Evolutionary conservation across 2,797 vertebrate species (phyloP), one percentile per base, ranked within the genome.

Genomic region (Chrysocyon brachyurus): DNA sequence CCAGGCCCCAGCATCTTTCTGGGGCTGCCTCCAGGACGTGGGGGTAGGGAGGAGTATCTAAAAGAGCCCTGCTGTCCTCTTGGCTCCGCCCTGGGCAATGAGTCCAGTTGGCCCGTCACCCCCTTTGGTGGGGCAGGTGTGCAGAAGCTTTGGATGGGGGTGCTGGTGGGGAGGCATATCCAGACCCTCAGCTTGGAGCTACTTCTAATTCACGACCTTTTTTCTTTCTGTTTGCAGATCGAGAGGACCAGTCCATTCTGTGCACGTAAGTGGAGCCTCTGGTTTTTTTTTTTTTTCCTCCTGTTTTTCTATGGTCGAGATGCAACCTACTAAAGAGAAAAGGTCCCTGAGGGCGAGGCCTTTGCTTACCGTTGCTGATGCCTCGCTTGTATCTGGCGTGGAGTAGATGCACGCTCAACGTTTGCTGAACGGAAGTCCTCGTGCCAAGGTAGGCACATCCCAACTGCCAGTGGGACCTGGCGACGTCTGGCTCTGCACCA

Each of bases 191-290:
- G 19, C 40, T 66, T 66, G 14, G 66, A 86, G 64, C 54, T 36
- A 3, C 11, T 3, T 64, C 75, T 95, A 90, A 98, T 77, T 92
- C 86, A 72, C 3, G 9, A 17, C 2, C 96, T 56, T 98, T 8
- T 97, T 21, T 28, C 95, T 98, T 95, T 99, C 72, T 98, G 57
- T 98, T 98, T 90, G 82, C 99, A 99, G 99, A 99, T 98, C 99
- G 99, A 61, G 99, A 99, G 98, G 99, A 99, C 98, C 99, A 99
- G 98, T 99, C 99, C 87, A 99, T 99, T 97, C 99, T 99, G 72
- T 99, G 99, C 99, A 99, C 99, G 99, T 99, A 98, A 99, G 99
- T 99, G 87, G 97, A 82, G 2, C 19, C 40, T 46, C 40, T 4
- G 24, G 16, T 91, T 7, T 92, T 97, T 94, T 63, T 33, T 91